A percentile compares a stretch with the other conserved stretches of the same genome.
Evolutionary conservation across 2,113 vertebrate genomes (phyloP).

Genomic region (Pitta sordida): DNA sequence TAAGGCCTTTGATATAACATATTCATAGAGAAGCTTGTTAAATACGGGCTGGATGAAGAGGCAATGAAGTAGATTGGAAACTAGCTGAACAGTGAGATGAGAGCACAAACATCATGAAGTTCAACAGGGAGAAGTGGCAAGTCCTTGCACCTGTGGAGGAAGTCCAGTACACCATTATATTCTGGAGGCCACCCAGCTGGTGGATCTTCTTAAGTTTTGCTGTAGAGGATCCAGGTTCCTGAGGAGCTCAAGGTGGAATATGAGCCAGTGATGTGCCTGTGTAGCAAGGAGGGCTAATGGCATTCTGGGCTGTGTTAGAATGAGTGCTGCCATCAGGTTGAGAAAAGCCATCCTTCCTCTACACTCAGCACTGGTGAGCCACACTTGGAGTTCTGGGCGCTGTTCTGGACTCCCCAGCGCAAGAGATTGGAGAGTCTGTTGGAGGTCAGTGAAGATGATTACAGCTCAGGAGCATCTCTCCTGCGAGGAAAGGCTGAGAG

Average conservation of each 20-base stretch:
- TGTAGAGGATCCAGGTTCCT: neutral
- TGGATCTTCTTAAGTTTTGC: neutral
- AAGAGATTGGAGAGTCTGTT: neutral
- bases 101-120: neutral
- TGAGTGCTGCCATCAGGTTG: neutral
- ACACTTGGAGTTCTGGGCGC: neutral
- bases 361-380: neutral
- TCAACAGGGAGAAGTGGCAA: neutral
- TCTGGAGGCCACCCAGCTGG: neutral
- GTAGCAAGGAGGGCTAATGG: neutral
- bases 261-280: neutral
- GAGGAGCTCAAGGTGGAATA: accelerated
- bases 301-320: neutral
- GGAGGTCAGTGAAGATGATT: neutral
- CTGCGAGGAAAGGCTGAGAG: neutral
- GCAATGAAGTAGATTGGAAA: neutral
- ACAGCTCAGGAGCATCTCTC: neutral
- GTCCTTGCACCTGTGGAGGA: neutral
- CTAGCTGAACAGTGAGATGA: neutral
- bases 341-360: neutral
- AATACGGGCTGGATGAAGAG: neutral
- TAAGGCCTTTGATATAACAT: neutral
- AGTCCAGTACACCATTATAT: neutral
- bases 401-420: neutral
- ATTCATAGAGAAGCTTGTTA: neutral